A percentile compares a stretch with the other conserved stretches of the same genome.
Conservation (phyloP, 2,888 invertebrate genomes). For the Hofmannophila pseudospretella region DNA sequence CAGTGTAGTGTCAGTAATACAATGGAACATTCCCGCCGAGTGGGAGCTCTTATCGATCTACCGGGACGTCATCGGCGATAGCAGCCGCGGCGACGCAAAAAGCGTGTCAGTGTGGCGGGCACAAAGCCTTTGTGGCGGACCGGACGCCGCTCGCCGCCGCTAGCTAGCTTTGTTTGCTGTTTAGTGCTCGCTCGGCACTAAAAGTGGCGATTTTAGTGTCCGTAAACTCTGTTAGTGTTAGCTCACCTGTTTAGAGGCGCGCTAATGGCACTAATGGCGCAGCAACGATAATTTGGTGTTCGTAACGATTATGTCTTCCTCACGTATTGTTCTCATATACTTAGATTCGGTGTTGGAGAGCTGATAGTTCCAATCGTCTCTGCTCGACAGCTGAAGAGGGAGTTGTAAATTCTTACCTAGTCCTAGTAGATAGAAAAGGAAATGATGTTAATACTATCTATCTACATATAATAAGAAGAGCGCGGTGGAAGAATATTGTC, state of each 20-base stretch:
- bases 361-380: too few species aligned
- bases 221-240: conserved; percentile 40
- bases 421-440: too few species aligned
- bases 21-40: conserved; percentile 72
- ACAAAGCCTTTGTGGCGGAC: conserved; percentile 71
- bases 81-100: conserved; percentile 67
- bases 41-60: conserved; percentile 75
- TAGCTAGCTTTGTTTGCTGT: conserved; percentile 68
- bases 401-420: too few species aligned
- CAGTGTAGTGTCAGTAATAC: conserved; percentile 69
- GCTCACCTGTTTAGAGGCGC: conserved; percentile 36
- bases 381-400: too few species aligned
- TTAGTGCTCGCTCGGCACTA: conserved; percentile 60
- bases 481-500: too few species aligned
- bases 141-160: conserved; percentile 64
- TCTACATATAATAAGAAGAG: too few species aligned
- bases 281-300: background rate
- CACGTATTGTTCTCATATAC: too few species aligned
- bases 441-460: too few species aligned
- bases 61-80: conserved; percentile 75
- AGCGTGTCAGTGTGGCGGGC: conserved; percentile 72
- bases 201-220: conserved; percentile 66
- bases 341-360: too few species aligned
- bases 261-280: conserved; percentile 25
- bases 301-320: too few species aligned